Percentiles rank a stretch among this genome's conserved stretches.
These are phyloP conservation scores for Penaeus chinensis DNA, from an alignment of 1,140 invertebrate species.

Conservation along the genomic window DNA sequence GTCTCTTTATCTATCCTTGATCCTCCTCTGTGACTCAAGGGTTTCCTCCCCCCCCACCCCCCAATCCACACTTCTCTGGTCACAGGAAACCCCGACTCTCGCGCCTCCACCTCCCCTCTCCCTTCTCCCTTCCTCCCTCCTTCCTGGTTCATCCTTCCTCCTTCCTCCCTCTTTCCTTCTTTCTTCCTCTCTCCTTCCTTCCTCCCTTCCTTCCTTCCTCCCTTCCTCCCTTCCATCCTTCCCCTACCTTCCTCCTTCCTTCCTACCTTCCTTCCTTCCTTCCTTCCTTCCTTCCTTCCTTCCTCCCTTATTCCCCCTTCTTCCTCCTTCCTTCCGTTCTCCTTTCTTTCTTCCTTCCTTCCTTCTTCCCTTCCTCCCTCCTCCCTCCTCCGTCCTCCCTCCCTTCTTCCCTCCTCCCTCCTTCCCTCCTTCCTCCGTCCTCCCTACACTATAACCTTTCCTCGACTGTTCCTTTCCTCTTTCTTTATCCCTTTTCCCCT, in stretches of 20 bases:
- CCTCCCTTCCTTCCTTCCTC: too few relatives aligned
- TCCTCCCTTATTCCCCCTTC: neutral
- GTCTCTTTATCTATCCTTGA: too few relatives aligned
- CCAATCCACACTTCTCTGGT: too few relatives aligned
- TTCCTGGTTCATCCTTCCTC: too few relatives aligned
- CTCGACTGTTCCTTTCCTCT: neutral
- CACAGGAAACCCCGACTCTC: too few relatives aligned
- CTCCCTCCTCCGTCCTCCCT: constrained; percentile 4
- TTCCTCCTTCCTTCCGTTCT: neutral
- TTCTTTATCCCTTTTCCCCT: neutral
- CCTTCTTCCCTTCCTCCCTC: neutral
- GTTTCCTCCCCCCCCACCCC: too few relatives aligned
- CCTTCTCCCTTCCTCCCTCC: too few relatives aligned
- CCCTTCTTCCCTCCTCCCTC: neutral
- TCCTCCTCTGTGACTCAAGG: too few relatives aligned
- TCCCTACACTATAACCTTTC: neutral
- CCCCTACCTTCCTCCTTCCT: neutral
- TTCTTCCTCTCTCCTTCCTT: too few relatives aligned
- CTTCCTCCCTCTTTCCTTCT: too few relatives aligned
- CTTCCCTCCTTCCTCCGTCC: neutral
- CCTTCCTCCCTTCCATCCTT: neutral
- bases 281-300: neutral
- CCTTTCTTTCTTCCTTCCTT: neutral
- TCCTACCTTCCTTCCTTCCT: neutral
- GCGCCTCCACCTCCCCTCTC: too few relatives aligned